Percentiles rank a stretch among this genome's conserved stretches.
phyloP scores from a whole-genome alignment of 2,113 vertebrate genomes.

The Acinonyx jubatus region DNA sequence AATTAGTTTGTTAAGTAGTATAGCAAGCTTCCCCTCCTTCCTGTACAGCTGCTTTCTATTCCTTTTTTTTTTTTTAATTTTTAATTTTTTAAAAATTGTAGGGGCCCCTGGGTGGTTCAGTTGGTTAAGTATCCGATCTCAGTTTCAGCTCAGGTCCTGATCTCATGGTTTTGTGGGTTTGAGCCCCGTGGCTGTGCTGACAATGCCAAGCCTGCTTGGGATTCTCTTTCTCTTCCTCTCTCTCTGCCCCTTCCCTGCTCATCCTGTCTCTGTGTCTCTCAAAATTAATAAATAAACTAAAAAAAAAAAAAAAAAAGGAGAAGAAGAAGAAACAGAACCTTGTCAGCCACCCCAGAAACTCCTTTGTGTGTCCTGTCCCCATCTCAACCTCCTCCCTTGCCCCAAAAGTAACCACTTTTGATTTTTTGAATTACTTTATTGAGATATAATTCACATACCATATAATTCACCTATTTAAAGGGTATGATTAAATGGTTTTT shows the following conservation, averaged over 20 bases:
- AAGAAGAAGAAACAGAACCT: background rate
- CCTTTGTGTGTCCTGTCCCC: background rate
- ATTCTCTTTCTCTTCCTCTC: too few species aligned
- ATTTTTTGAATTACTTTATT: background rate
- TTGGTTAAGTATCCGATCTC: too few species aligned
- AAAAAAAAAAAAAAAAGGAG: too few species aligned
- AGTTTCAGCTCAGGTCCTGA: too few species aligned
- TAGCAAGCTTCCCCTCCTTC: background rate
- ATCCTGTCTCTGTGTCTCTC: too few species aligned
- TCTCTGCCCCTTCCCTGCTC: too few species aligned
- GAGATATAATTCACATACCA: background rate
- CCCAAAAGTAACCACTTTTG: background rate
- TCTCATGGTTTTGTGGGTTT: too few species aligned
- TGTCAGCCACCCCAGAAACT: background rate
- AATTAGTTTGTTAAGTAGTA: background rate
- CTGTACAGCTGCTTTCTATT: background rate
- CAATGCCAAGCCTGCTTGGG: too few species aligned
- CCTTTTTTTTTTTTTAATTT: too few species aligned
- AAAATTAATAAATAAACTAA: too few species aligned
- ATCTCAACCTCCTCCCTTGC: background rate
- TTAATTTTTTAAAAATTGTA: background rate
- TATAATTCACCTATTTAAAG: background rate
- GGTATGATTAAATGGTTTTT: background rate
- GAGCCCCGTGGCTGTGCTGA: too few species aligned
- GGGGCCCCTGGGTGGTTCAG: too few species aligned